These are phyloP conservation scores for Chalcosyrphus nemorum DNA, from an alignment of 2,888 invertebrate species.

Conservation along the genomic window DNA sequence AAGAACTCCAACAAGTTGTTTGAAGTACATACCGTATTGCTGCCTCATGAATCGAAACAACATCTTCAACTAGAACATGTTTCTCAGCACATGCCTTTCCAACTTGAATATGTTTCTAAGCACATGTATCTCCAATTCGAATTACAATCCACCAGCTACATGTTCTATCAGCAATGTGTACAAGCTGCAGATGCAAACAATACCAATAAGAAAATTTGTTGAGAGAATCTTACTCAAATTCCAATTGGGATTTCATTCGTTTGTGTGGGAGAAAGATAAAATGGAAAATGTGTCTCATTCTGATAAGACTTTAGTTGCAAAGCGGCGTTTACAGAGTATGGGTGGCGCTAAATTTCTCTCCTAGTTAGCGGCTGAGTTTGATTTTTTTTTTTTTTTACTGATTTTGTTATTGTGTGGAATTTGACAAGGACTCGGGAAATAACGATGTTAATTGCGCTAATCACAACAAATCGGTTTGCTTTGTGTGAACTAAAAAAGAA, in stretches of 20 bases:
- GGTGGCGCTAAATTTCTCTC: constrained; percentile 33
- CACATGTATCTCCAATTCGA: neutral
- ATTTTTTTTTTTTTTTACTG: neutral
- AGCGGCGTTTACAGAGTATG: constrained; percentile 17
- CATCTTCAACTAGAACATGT: neutral
- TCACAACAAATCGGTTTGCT: constrained; percentile 26
- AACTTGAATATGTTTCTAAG: neutral
- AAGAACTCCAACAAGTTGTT: constrained; percentile 11
- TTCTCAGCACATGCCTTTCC: neutral
- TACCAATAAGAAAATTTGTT: constrained; percentile 8
- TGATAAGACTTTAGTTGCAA: constrained; percentile 54
- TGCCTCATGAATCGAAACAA: neutral
- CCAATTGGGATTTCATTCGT: neutral
- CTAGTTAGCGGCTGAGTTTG: constrained; percentile 1
- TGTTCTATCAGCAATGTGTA: neutral
- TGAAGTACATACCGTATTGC: constrained; percentile 2
- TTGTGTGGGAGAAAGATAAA: neutral
- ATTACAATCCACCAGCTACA: constrained; percentile 37
- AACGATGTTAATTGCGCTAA: constrained; percentile 31
- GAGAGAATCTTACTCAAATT: neutral
- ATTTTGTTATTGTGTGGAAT: constrained; percentile 19
- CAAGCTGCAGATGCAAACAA: neutral
- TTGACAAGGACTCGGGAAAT: constrained; percentile 22
- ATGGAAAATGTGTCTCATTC: constrained; percentile 29
- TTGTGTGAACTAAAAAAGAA: constrained; percentile 4